Conservation (phyloP, 1,140 invertebrate genomes). For the Trichonephila clavata region DNA sequence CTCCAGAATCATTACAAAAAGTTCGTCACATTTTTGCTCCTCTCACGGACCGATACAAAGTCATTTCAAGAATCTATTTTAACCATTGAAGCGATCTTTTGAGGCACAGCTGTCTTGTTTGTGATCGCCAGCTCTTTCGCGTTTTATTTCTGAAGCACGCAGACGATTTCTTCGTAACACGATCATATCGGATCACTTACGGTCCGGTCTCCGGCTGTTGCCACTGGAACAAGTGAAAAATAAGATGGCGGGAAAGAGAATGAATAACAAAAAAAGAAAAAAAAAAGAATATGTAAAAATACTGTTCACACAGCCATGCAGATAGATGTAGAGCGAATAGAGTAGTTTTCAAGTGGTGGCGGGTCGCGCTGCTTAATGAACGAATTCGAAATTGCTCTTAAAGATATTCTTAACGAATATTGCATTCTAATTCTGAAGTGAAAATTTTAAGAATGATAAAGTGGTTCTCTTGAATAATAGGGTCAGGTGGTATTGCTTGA, state of each 20-base stretch:
- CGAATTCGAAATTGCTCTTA: not conserved
- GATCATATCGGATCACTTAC: not conserved
- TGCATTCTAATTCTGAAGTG: not conserved
- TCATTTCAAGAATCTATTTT: conserved; percentile 16
- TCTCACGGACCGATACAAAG: not conserved
- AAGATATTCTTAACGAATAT: not conserved
- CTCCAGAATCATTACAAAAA: conserved; percentile 34
- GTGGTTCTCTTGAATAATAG: not conserved
- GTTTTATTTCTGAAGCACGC: conserved; percentile 42
- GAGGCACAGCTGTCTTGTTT: conserved; percentile 30
- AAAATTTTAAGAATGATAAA: not conserved
- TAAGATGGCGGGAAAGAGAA: not conserved
- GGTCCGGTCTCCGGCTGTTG: conserved; percentile 52
- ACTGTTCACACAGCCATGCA: not conserved
- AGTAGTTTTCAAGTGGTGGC: conserved; percentile 4
- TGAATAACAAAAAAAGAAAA: not conserved
- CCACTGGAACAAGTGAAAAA: conserved; percentile 20
- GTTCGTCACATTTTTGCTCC: not conserved
- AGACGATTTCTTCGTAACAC: conserved; percentile 43
- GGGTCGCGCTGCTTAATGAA: not conserved
- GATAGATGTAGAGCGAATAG: conserved; percentile 28
- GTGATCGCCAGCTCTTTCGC: conserved; percentile 14
- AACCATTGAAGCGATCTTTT: not conserved
- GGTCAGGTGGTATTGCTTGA: conserved; percentile 28
- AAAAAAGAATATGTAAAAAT: conserved; percentile 34